Conservation (phyloP, 2,888 invertebrate genomes). For the Drosophila subsilvestris region DNA sequence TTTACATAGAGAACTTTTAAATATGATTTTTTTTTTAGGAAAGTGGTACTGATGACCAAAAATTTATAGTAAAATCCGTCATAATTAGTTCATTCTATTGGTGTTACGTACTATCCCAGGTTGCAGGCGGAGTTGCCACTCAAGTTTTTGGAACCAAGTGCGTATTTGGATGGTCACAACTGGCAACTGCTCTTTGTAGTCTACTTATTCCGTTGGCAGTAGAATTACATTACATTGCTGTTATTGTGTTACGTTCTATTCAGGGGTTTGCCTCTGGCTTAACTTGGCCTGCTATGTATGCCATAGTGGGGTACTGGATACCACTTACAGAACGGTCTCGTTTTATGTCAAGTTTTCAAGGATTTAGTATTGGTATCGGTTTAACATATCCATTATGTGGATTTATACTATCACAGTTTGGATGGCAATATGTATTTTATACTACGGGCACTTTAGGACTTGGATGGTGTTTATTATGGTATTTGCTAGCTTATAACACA, state of each 20-base stretch:
- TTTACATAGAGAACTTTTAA: background rate
- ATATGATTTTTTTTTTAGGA: conserved; percentile 48
- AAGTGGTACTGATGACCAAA: conserved; percentile 84
- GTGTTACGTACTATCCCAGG: conserved; percentile 89
- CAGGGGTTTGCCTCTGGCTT: conserved; percentile 90
- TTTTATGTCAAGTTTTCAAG: conserved; percentile 91
- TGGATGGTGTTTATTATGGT: conserved; percentile 89
- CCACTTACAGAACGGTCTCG: conserved; percentile 89
- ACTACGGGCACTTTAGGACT: conserved; percentile 88
- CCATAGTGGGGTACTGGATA: conserved; percentile 89
- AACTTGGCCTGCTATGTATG: conserved; percentile 91
- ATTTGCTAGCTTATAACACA: conserved; percentile 88
- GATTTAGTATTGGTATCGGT: conserved; percentile 90
- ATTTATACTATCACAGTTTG: conserved; percentile 88
- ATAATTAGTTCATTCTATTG: conserved; percentile 89
- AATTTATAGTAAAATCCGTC: conserved; percentile 85
- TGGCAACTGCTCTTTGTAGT: conserved; percentile 88
- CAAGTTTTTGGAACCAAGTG: conserved; percentile 89
- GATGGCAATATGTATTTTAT: conserved; percentile 89
- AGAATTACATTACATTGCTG: conserved; percentile 86
- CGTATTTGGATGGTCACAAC: conserved; percentile 89
- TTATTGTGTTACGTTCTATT: conserved; percentile 87
- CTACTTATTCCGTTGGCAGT: conserved; percentile 88
- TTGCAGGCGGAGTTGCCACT: conserved; percentile 88
- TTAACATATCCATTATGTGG: conserved; percentile 89